These are phyloP conservation scores for Brachycybe producta DNA, from an alignment of 2,888 invertebrate species.

Conservation along the genomic window DNA sequence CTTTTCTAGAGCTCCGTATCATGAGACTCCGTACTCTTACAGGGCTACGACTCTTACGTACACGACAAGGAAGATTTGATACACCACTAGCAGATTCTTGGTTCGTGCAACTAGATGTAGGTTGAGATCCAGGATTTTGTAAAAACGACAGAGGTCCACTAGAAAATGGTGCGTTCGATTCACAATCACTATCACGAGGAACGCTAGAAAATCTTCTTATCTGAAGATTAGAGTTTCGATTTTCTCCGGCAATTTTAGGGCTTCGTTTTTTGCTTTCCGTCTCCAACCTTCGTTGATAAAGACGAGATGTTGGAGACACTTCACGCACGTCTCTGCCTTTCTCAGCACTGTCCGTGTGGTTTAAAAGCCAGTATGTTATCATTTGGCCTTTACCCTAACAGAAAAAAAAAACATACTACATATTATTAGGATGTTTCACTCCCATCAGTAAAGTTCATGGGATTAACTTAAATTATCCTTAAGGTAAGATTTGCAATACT, in stretches of 20 bases:
- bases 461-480: no score
- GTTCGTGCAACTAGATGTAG: no score
- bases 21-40: no score
- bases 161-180: constrained; percentile 7
- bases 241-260: background rate
- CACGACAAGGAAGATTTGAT: no score
- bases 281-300: background rate
- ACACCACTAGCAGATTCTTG: no score
- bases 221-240: background rate
- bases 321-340: constrained; percentile 45
- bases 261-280: background rate
- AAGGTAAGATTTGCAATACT: no score
- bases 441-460: no score
- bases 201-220: constrained; percentile 2
- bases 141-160: constrained; percentile 1
- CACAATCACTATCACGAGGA: constrained; percentile 1
- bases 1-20: no score
- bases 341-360: constrained; percentile 67
- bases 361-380: constrained; percentile 60
- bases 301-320: constrained; percentile 2
- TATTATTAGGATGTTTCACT: no score
- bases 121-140: no score
- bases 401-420: constrained; percentile 3
- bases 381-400: constrained; percentile 75
- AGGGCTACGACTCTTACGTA: no score